Conservation (phyloP, 2,113 vertebrate genomes). For the Oncorhynchus clarkii region DNA sequence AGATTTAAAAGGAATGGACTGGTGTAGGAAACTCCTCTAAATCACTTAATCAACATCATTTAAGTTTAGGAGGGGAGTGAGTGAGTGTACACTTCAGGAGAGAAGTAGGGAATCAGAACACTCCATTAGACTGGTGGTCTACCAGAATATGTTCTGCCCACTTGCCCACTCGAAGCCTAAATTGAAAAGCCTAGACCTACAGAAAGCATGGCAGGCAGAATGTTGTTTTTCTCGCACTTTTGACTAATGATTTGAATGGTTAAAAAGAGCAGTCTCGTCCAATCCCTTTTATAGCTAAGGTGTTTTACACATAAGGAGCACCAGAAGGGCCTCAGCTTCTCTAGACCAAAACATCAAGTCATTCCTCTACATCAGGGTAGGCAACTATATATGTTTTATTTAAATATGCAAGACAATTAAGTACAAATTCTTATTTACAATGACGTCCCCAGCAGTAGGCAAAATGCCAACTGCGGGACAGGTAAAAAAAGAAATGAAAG, state of each 20-base stretch:
- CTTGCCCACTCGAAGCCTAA: background rate
- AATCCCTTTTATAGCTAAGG: conserved; percentile 22
- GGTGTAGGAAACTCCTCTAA: too few relatives aligned
- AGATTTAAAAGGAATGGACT: too few relatives aligned
- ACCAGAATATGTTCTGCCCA: background rate
- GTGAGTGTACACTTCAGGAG: too few relatives aligned
- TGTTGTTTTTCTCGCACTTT: conserved; percentile 15
- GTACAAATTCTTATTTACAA: too few relatives aligned
- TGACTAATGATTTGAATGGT: conserved; percentile 27
- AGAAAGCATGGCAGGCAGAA: conserved; percentile 20
- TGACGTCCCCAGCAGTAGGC: too few relatives aligned
- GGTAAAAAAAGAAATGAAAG: too few relatives aligned
- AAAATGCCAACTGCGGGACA: too few relatives aligned
- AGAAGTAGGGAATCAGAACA: background rate
- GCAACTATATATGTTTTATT: too few relatives aligned
- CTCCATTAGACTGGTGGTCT: background rate
- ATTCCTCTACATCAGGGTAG: background rate
- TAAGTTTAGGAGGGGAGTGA: too few relatives aligned
- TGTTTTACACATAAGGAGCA: conserved; percentile 45
- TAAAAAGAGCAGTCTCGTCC: background rate
- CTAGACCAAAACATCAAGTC: background rate
- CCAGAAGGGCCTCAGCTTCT: background rate
- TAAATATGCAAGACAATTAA: too few relatives aligned
- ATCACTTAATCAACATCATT: too few relatives aligned
- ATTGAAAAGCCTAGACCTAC: conserved; percentile 18